Conservation (phyloP, 2,797 vertebrate species). For the Salmo trutta region DNA sequence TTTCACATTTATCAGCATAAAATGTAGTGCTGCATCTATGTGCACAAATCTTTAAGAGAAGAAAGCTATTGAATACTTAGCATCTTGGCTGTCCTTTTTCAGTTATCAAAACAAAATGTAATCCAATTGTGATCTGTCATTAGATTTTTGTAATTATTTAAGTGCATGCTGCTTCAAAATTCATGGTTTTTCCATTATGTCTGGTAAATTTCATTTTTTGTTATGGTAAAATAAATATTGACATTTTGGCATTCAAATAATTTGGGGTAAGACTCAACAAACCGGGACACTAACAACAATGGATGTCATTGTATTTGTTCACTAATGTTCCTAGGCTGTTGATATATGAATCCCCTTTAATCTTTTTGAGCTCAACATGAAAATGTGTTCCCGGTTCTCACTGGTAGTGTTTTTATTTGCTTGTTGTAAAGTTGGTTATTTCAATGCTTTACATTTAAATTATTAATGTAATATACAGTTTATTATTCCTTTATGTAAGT, state of each 20-base stretch:
- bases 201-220: not conserved
- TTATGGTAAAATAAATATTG: not conserved
- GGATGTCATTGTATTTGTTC: not conserved
- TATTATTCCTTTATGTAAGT: conserved; percentile 6
- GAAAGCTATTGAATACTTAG: not conserved
- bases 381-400: not conserved
- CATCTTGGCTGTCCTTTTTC: not conserved
- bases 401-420: not conserved
- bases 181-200: not conserved
- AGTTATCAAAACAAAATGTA: not conserved
- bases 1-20: not conserved
- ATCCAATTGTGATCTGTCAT: not conserved
- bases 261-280: not conserved
- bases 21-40: not conserved
- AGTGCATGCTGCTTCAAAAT: not conserved
- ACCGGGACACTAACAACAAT: not conserved
- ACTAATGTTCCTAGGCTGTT: not conserved
- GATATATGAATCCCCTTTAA: not conserved
- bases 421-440: not conserved
- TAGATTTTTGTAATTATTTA: not conserved
- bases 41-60: not conserved
- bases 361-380: not conserved
- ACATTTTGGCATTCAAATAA: not conserved
- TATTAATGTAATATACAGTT: conserved; percentile 15
- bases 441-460: not conserved